A percentile compares a stretch with the other conserved stretches of the same genome.
phyloP scores from a whole-genome alignment of 2,797 vertebrate species.

The Meda fulgida region DNA sequence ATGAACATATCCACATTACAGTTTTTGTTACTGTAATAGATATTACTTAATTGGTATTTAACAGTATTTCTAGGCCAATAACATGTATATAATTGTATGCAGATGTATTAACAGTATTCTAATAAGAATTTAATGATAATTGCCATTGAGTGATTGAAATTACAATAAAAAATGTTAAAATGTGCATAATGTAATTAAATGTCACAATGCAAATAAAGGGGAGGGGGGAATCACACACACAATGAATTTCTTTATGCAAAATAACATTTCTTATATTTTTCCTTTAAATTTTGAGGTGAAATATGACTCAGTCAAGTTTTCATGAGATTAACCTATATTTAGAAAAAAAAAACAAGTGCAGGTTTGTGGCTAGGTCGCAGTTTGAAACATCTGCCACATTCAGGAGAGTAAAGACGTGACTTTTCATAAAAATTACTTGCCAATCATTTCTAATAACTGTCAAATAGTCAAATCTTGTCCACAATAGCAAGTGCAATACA shows the following conservation, averaged over 20 bases:
- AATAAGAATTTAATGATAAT: background rate
- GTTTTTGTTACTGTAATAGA: background rate
- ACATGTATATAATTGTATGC: background rate
- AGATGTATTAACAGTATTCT: background rate
- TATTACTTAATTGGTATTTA: background rate
- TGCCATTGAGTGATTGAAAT: background rate
- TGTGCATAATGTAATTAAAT: background rate
- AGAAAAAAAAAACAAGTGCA: background rate
- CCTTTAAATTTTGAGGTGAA: background rate
- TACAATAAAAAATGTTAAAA: background rate
- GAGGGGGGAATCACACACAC: background rate
- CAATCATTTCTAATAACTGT: conserved; percentile 34
- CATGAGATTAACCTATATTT: background rate
- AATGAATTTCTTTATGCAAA: background rate
- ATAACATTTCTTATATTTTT: background rate
- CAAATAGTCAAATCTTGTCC: conserved; percentile 32
- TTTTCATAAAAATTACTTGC: background rate
- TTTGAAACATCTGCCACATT: conserved; percentile 34
- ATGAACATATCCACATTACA: background rate
- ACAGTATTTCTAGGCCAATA: background rate
- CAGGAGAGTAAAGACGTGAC: background rate
- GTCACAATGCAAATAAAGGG: no score
- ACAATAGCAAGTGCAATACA: conserved; percentile 31
- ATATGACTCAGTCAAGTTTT: no score
- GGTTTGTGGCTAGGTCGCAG: background rate